Evolutionary conservation across 2,797 vertebrate species (phyloP).

Genomic region (Galago senegalensis): DNA sequence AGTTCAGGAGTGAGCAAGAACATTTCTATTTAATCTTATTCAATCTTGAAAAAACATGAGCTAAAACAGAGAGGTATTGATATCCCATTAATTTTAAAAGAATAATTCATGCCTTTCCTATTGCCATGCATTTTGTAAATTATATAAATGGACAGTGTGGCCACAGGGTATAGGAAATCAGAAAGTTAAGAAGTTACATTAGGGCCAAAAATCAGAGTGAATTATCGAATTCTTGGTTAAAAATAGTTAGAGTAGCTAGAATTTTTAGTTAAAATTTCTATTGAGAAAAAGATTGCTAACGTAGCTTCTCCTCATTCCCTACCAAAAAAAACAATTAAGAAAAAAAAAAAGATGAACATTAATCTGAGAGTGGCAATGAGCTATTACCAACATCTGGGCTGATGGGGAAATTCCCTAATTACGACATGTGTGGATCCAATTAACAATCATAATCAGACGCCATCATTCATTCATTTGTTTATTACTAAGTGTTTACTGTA

Average conservation of each 20-base stretch:
- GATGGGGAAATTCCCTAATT: slow-evolving; percentile 51
- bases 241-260: neutral
- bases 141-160: neutral
- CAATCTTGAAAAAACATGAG: neutral
- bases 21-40: neutral
- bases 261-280: neutral
- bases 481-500: slow-evolving; percentile 39
- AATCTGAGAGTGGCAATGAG: slow-evolving; percentile 59
- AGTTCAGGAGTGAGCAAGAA: neutral
- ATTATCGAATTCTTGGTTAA: neutral
- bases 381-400: slow-evolving; percentile 42
- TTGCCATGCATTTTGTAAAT: slow-evolving; percentile 38
- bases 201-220: slow-evolving; percentile 9
- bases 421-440: slow-evolving; percentile 34
- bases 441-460: slow-evolving; percentile 57
- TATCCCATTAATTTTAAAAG: slow-evolving; percentile 48
- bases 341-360: neutral
- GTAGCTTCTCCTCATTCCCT: neutral
- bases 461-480: slow-evolving; percentile 21
- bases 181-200: neutral
- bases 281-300: neutral
- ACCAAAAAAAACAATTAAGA: slow-evolving; percentile 45
- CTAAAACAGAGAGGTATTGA: neutral
- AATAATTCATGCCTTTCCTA: neutral
- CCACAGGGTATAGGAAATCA: neutral